Conservation (phyloP, 2,888 invertebrate genomes). For the Geotrupes spiniger region DNA sequence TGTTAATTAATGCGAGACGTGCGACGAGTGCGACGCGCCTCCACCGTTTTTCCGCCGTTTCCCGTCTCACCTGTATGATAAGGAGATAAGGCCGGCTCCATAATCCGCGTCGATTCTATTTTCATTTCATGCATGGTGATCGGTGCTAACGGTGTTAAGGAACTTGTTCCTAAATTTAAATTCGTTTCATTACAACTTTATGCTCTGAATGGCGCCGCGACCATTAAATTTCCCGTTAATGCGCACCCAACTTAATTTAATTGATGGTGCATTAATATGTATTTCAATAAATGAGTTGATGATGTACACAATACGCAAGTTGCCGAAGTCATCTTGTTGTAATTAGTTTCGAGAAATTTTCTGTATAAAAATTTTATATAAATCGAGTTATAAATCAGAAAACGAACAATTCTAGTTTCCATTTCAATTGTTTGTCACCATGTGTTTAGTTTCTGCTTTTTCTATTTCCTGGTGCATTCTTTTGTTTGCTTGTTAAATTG, state of each 20-base stretch:
- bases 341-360: no score
- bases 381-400: no score
- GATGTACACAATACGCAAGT: no score
- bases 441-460: background rate
- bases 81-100: constrained; percentile 66
- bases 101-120: constrained; percentile 58
- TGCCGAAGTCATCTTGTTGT: no score
- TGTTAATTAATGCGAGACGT: background rate
- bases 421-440: background rate
- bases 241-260: no score
- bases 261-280: no score
- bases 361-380: no score
- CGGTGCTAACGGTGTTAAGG: constrained; percentile 69
- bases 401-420: background rate
- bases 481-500: no score
- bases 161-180: constrained; percentile 55
- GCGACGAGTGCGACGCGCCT: no score
- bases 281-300: no score
- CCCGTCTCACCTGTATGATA: constrained; percentile 65
- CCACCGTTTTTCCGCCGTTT: background rate
- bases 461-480: background rate
- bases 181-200: background rate
- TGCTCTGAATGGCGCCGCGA: no score
- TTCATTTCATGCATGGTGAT: constrained; percentile 76
- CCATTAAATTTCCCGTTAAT: no score